A percentile compares a stretch with the other conserved stretches of the same genome.
Evolutionary conservation across 2,888 invertebrate species (phyloP).

Genomic region (Eupithecia dodoneata): DNA sequence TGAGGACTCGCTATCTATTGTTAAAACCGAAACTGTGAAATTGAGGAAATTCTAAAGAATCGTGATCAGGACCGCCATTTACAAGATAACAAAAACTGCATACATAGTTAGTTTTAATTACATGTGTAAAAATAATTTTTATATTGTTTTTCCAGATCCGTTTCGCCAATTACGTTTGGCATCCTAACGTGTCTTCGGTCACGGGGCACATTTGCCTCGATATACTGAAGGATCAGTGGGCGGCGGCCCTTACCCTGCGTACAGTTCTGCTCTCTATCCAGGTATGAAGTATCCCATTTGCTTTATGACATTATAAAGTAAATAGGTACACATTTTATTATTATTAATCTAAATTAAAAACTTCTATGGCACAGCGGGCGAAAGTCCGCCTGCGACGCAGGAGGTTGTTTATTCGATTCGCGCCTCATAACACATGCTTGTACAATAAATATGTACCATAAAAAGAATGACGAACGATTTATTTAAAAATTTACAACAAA

Average conservation of each 20-base stretch:
- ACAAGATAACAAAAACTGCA: background rate
- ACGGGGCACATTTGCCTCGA: conserved; percentile 99
- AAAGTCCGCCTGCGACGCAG: no score
- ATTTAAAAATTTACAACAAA: no score
- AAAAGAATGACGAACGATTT: no score
- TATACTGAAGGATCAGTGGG: conserved; percentile 99
- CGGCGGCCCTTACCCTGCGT: conserved; percentile 98
- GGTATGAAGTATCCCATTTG: conserved; percentile 4
- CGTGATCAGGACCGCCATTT: background rate
- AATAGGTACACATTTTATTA: background rate
- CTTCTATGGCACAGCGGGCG: background rate
- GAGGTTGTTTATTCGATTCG: no score
- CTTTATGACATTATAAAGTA: background rate
- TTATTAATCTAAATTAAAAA: background rate
- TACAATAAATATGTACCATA: no score
- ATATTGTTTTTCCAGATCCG: conserved; percentile 87
- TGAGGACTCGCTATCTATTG: background rate
- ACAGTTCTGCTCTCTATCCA: conserved; percentile 97
- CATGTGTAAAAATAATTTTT: no score
- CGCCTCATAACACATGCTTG: no score
- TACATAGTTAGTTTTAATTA: background rate
- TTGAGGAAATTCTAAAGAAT: background rate
- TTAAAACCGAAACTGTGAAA: background rate
- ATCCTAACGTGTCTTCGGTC: conserved; percentile 99
- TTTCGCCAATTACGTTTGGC: conserved; percentile 99